Evolutionary conservation across 2,888 invertebrate genomes (phyloP).

Genomic region (Hirtodrosophila duncani): DNA sequence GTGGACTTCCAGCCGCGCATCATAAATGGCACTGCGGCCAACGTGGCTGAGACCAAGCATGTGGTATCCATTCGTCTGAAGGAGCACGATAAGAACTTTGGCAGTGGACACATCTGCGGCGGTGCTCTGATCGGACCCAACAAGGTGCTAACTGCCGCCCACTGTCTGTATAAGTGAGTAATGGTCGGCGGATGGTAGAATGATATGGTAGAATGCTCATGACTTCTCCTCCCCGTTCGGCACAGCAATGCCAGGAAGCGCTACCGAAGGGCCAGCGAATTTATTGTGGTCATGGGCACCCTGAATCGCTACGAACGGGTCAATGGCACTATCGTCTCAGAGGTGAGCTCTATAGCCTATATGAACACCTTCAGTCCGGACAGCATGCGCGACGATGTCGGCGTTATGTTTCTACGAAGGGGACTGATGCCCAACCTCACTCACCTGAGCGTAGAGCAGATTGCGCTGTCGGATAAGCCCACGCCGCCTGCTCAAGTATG

Average conservation of each 20-base stretch:
- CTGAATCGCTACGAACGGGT: constrained; percentile 67
- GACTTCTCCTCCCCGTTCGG: too few relatives aligned
- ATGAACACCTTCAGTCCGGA: constrained; percentile 65
- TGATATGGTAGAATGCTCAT: too few relatives aligned
- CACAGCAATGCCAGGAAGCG: constrained; percentile 60
- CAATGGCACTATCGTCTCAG: constrained; percentile 68
- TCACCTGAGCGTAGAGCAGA: constrained; percentile 61
- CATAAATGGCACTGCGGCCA: constrained; percentile 69
- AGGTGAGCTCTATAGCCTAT: constrained; percentile 66
- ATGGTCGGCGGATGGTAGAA: too few relatives aligned
- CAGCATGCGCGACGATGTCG: constrained; percentile 75
- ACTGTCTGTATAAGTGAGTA: constrained; percentile 75
- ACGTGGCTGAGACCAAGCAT: constrained; percentile 51
- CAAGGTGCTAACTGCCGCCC: constrained; percentile 76
- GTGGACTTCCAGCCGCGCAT: constrained; percentile 67
- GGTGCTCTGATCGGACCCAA: constrained; percentile 69
- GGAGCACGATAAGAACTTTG: constrained; percentile 63
- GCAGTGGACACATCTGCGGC: constrained; percentile 75
- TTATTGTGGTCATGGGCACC: constrained; percentile 75
- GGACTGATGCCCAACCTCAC: constrained; percentile 53
- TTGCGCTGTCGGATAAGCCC: constrained; percentile 43
- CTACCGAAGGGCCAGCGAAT: constrained; percentile 71
- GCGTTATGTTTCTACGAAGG: constrained; percentile 65
- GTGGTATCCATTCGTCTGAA: constrained; percentile 74
- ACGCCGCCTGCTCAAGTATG: constrained; percentile 58